Evolutionary conservation across 1,140 invertebrate genomes (phyloP).

Genomic region (Brachionus sp.): DNA sequence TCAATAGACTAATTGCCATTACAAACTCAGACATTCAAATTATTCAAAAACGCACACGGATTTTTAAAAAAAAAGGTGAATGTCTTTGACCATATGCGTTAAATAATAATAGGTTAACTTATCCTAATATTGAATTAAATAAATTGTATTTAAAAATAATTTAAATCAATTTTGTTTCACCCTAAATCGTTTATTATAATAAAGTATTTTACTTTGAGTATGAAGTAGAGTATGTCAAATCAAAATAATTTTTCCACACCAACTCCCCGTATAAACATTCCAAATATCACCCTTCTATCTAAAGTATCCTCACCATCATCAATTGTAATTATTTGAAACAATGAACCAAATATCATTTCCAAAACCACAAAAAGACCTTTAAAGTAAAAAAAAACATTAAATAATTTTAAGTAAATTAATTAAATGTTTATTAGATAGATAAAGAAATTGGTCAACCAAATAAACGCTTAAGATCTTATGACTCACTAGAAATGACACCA

Average conservation of each 20-base stretch:
- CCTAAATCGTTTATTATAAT: too few relatives aligned
- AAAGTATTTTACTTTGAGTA: too few relatives aligned
- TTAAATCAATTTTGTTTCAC: too few relatives aligned
- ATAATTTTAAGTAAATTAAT: too few relatives aligned
- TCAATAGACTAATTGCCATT: not conserved
- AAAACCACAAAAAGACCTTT: too few relatives aligned
- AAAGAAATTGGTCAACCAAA: not conserved
- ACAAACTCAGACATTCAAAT: constrained; percentile 19
- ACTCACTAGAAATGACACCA: not conserved
- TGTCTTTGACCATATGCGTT: constrained; percentile 10
- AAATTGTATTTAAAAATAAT: too few relatives aligned
- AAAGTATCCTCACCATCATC: too few relatives aligned
- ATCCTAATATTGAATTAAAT: not conserved
- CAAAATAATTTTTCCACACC: not conserved
- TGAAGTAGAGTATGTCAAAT: not conserved
- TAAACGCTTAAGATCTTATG: constrained; percentile 15
- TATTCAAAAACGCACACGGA: not conserved
- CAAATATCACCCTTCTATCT: too few relatives aligned
- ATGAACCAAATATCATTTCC: too few relatives aligned
- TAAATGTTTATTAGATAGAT: too few relatives aligned
- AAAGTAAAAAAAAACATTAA: too few relatives aligned
- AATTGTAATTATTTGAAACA: too few relatives aligned
- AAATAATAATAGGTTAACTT: not conserved
- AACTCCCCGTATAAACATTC: not conserved
- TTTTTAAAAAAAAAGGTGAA: constrained; percentile 15